Conservation (phyloP, 2,113 vertebrate genomes). For the Lichenostomus cassidix region DNA sequence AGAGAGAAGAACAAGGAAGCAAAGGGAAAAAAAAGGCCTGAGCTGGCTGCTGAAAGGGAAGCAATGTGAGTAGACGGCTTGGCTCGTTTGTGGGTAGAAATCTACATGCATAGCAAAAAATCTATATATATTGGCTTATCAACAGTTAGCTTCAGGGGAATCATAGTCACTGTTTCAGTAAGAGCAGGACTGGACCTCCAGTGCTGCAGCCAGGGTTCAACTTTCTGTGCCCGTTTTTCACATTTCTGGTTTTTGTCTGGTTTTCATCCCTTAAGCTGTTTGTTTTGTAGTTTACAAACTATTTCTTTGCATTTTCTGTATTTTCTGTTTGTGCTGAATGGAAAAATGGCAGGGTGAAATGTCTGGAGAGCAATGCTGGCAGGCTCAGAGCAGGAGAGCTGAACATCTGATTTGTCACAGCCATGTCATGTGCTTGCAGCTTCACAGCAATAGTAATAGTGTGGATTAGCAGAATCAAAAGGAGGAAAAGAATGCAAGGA, state of each 20-base stretch:
- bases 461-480: neutral
- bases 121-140: neutral
- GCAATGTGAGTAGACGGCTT: neutral
- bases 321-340: neutral
- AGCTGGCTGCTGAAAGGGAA: neutral
- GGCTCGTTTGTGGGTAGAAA: neutral
- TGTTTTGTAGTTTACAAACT: neutral
- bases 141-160: neutral
- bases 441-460: neutral
- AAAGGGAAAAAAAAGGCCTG: neutral
- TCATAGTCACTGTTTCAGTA: neutral
- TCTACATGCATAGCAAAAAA: neutral
- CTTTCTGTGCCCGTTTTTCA: neutral
- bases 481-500: neutral
- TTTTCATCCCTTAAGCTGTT: neutral
- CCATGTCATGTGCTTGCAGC: neutral
- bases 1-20: neutral
- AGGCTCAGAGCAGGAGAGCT: neutral
- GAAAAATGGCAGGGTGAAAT: neutral
- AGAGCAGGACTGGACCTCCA: neutral
- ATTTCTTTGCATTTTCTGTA: neutral
- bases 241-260: rapidly evolving
- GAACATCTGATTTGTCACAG: neutral
- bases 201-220: neutral
- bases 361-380: neutral